phyloP scores from a whole-genome alignment of 2,888 invertebrate species.

The Frankliniella intonsa region DNA sequence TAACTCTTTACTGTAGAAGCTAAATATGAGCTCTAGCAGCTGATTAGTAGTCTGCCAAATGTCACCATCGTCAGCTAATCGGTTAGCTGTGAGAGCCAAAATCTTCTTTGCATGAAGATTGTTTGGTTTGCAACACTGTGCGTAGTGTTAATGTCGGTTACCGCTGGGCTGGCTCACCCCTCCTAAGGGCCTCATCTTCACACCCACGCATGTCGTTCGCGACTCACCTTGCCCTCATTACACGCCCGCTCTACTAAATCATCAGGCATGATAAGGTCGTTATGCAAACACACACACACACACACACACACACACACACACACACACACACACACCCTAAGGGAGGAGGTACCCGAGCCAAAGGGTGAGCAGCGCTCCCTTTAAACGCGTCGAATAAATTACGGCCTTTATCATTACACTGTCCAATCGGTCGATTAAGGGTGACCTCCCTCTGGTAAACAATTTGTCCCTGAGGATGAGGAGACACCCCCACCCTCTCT shows the following conservation, averaged over 20 bases:
- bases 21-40: too few relatives aligned
- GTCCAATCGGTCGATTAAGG: slow-evolving; percentile 14
- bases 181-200: background rate
- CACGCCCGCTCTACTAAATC: background rate
- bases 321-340: background rate
- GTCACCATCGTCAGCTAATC: too few relatives aligned
- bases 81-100: too few relatives aligned
- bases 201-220: background rate
- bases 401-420: background rate
- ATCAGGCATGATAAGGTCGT: background rate
- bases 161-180: background rate
- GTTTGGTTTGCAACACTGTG: too few relatives aligned
- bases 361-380: background rate
- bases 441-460: slow-evolving; percentile 12
- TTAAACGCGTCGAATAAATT: slow-evolving; percentile 16
- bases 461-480: background rate
- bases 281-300: slow-evolving; percentile 21
- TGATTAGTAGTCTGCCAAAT: too few relatives aligned
- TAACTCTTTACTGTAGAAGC: too few relatives aligned
- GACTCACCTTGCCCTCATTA: background rate
- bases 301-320: background rate
- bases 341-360: too few relatives aligned
- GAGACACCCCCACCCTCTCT: too few relatives aligned
- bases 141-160: too few relatives aligned
- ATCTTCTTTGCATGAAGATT: too few relatives aligned